Evolutionary conservation across 2,113 vertebrate species (phyloP), one percentile per base, ranked within the genome.

Genomic region (Heterotis niloticus): DNA sequence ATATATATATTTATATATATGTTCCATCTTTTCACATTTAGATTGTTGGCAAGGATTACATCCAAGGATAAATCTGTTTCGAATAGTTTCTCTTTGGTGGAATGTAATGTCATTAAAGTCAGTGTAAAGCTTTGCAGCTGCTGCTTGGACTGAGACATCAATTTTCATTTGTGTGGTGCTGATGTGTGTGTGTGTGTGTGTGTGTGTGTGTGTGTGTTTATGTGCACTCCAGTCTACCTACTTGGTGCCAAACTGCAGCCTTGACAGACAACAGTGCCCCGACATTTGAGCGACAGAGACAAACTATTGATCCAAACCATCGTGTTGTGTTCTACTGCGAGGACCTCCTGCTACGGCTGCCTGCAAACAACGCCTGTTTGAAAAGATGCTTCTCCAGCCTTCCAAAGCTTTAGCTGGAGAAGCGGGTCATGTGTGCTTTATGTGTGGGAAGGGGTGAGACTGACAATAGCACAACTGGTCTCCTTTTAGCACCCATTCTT

Each of bases 361-460:
- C 59, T 34, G 26, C 57, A 64, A 71, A 64, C 68, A 71, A 62
- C 10, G 67, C 56, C 77, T 71, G 77, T 34, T 69, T 70, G 54
- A 70, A 70, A 70, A 69, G 5, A 69, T n/a, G 54, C 28, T 78
- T 11, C 28, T 57, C 69, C 68, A 5, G 2, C 18, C 51, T 20
- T 70, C 28, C 68, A 20, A 51, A 28, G 18, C 68, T 28, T 20
- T 4, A 18, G 29, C 13, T n/a, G 34, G 34, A 51, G 1, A 51
- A 10, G 16, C 1, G 1, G 34, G 68, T 44, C 3, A n/a, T 26
- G 34, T 70, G n/a, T 9, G 17, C 34, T 51, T 44, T 44, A 7
- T 4, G 34, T 44, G 34, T 7, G 2, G 34, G 34, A 44, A 44
- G 34, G 34, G 3, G 2, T 2, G 34, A 44, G 34, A n/a, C n/a